Conservation (phyloP, 2,888 invertebrate genomes). For the Agelastica alni region DNA sequence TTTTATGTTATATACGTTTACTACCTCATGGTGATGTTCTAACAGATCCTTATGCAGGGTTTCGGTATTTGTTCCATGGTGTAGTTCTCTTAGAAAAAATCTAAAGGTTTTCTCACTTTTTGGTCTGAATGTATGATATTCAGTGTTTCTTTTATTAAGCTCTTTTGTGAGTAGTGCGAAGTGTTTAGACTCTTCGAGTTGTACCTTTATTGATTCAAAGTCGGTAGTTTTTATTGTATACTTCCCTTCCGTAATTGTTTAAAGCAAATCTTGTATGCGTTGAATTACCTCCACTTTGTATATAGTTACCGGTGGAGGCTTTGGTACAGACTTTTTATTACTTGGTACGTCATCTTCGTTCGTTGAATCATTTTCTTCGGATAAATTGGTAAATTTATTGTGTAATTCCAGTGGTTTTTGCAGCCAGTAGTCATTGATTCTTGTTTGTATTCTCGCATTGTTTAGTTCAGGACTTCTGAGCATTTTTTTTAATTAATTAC, state of each 20-base stretch:
- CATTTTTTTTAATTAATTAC: conserved; percentile 3
- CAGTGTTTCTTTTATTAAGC: conserved; percentile 11
- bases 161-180: conserved; percentile 3
- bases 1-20: too few species aligned
- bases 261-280: background rate
- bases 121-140: conserved; percentile 9
- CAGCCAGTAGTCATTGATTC: conserved; percentile 11
- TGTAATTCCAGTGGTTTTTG: conserved; percentile 8
- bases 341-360: conserved; percentile 4
- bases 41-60: too few species aligned
- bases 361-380: conserved; percentile 1
- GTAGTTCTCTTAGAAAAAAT: too few species aligned
- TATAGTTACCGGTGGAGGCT: background rate
- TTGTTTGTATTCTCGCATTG: conserved; percentile 9
- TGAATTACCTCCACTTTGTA: background rate
- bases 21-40: too few species aligned
- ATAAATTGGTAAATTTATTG: too few species aligned
- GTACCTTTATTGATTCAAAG: conserved; percentile 9
- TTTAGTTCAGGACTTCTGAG: conserved; percentile 7
- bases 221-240: conserved; percentile 4
- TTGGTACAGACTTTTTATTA: conserved; percentile 1
- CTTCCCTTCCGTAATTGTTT: background rate
- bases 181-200: conserved; percentile 7
- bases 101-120: too few species aligned
- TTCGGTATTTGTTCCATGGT: too few species aligned